Percentiles rank a stretch among this genome's conserved stretches.
Evolutionary conservation across 2,797 vertebrate species (phyloP).

Genomic region (Oreochromis grahami): DNA sequence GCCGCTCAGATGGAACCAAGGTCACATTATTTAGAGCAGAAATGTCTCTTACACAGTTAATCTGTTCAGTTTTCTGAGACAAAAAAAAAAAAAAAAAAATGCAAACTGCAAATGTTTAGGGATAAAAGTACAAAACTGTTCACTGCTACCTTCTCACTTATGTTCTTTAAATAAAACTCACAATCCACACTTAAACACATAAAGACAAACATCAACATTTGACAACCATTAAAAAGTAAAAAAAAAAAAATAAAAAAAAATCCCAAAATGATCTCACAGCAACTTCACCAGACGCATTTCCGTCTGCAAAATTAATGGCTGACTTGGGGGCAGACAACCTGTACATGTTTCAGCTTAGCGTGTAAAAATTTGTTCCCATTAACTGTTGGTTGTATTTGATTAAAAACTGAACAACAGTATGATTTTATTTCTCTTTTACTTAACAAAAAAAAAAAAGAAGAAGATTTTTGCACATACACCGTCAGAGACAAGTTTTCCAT

Average conservation of each 20-base stretch:
- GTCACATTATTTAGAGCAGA: neutral
- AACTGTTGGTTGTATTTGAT: neutral
- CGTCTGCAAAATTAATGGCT: neutral
- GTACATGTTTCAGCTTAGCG: neutral
- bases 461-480: neutral
- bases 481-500: rapidly evolving
- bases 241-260: rapidly evolving
- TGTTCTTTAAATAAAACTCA: neutral
- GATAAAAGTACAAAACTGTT: rapidly evolving
- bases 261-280: neutral
- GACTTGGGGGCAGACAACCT: neutral
- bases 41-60: neutral
- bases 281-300: rapidly evolving
- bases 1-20: neutral
- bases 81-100: neutral
- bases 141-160: neutral
- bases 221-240: neutral
- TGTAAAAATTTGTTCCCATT: neutral
- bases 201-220: neutral
- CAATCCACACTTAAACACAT: neutral
- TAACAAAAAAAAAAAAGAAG: neutral
- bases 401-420: rapidly evolving
- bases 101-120: neutral
- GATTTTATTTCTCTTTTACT: neutral
- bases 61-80: rapidly evolving